A percentile compares a stretch with the other conserved stretches of the same genome.
These are phyloP conservation scores for Papilio demoleus DNA, from an alignment of 2,888 invertebrate species.

Conservation along the genomic window DNA sequence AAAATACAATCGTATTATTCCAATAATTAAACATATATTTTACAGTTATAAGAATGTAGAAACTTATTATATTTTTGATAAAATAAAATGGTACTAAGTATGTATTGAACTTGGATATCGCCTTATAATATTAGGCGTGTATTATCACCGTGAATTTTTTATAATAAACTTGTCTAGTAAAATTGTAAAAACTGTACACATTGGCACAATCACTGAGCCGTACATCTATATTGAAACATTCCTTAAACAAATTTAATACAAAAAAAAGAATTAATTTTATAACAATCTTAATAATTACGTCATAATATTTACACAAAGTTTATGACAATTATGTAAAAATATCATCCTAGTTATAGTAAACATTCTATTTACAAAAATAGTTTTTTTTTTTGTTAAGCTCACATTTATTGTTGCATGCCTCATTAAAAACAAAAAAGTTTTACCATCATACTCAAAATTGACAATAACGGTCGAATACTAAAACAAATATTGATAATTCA, in stretches of 20 bases:
- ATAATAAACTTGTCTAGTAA: too few relatives aligned
- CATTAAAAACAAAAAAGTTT: not conserved
- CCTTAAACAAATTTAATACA: constrained; percentile 38
- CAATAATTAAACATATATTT: too few relatives aligned
- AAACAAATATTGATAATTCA: too few relatives aligned
- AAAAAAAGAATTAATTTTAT: constrained; percentile 25
- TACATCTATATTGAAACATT: constrained; percentile 32
- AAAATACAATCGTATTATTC: too few relatives aligned
- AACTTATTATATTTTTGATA: too few relatives aligned
- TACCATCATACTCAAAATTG: not conserved
- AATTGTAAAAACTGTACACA: not conserved
- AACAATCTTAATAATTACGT: constrained; percentile 36
- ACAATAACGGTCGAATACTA: too few relatives aligned
- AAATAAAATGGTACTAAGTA: too few relatives aligned
- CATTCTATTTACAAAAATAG: constrained; percentile 47
- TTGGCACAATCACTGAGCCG: constrained; percentile 37
- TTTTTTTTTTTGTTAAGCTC: constrained; percentile 38
- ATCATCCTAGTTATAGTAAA: constrained; percentile 47
- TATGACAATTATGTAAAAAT: constrained; percentile 51
- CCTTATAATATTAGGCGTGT: too few relatives aligned
- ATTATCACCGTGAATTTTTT: not conserved
- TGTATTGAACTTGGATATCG: too few relatives aligned
- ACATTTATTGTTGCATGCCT: constrained; percentile 21
- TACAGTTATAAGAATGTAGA: too few relatives aligned
- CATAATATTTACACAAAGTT: constrained; percentile 34